Evolutionary conservation across 1,140 invertebrate genomes (phyloP).

Genomic region (Chironomus tepperi): DNA sequence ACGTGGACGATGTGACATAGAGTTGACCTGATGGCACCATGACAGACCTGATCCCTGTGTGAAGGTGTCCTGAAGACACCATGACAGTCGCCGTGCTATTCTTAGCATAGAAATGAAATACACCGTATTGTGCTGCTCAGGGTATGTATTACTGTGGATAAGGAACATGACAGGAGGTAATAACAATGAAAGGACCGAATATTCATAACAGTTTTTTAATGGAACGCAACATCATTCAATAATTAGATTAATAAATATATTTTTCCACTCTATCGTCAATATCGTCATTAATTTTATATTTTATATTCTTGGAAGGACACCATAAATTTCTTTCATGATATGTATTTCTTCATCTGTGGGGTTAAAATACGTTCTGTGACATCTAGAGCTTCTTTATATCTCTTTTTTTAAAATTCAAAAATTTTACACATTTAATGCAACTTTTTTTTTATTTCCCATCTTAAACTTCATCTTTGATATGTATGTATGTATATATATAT

Average conservation of each 20-base stretch:
- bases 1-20: too few species aligned
- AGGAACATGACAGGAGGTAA: neutral
- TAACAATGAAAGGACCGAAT: neutral
- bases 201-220: neutral
- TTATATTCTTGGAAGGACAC: neutral
- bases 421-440: neutral
- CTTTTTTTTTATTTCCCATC: neutral
- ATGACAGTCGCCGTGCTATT: too few species aligned
- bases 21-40: too few species aligned
- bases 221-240: neutral
- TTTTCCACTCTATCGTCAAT: neutral
- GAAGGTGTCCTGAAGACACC: too few species aligned
- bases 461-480: too few species aligned
- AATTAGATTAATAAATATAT: neutral
- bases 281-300: neutral
- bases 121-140: too few species aligned
- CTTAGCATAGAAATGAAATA: too few species aligned
- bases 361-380: neutral
- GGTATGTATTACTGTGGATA: neutral
- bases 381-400: neutral
- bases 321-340: conserved; percentile 14
- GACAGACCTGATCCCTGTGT: too few species aligned
- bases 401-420: neutral
- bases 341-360: neutral
- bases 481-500: too few species aligned